These are phyloP conservation scores for Tragulus kanchil DNA, from an alignment of 2,113 vertebrate genomes.

Conservation along the genomic window DNA sequence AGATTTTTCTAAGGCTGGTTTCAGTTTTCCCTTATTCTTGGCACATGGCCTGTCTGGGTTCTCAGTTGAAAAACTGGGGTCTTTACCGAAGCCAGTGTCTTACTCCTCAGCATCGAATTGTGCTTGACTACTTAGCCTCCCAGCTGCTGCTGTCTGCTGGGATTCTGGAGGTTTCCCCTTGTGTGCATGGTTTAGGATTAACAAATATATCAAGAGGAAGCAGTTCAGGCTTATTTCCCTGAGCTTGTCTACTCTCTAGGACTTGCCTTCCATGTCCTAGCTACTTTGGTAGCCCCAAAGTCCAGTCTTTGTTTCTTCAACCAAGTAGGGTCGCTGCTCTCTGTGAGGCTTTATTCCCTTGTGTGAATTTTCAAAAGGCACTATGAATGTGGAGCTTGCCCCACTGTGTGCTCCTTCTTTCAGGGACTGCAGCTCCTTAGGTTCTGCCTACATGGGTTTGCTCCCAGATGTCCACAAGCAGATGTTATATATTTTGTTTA, in stretches of 20 bases:
- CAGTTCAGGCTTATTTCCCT: not conserved
- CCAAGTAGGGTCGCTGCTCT: not conserved
- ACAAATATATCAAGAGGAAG: not conserved
- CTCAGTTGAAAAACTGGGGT: not conserved
- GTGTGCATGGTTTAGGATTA: not conserved
- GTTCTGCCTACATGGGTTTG: not conserved
- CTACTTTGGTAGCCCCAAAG: not conserved
- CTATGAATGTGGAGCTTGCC: accelerated
- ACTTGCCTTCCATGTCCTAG: not conserved
- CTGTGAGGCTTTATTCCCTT: not conserved
- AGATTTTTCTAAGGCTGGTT: not conserved
- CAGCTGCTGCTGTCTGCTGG: not conserved
- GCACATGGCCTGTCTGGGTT: not conserved
- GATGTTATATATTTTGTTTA: accelerated
- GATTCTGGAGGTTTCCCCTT: not conserved
- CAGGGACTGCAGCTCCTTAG: accelerated
- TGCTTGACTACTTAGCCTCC: not conserved
- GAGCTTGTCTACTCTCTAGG: not conserved
- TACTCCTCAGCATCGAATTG: not conserved
- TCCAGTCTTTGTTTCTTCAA: not conserved
- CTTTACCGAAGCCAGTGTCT: not conserved
- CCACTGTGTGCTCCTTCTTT: accelerated
- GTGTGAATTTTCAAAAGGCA: not conserved
- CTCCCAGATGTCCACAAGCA: too few species aligned
- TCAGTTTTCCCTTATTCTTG: not conserved